Base-by-base conservation (phyloP, 2,113 vertebrate genomes). In the Calidris pygmaea region DNA sequence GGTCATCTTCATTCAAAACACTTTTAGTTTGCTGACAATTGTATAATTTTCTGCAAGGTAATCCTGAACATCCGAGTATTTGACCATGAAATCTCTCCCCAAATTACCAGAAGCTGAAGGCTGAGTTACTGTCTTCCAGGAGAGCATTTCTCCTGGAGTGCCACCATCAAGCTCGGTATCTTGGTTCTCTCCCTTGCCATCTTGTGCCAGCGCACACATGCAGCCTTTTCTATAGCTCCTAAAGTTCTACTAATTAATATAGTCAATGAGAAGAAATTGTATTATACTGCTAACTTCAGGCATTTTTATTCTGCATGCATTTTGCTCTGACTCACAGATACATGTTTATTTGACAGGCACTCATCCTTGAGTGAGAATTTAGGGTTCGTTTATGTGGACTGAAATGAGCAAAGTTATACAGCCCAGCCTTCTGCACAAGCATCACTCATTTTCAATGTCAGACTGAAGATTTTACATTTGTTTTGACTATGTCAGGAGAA, bases 401-500 rank as follows among this genome's bases (percentile, higher is more conserved):
- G 79, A n/a, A 47, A 94, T 2, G n/a, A 95, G 94, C 85, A 77
- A 89, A 93, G 94, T 82, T 79, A 86, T 68, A 77, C 73, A 82
- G 78, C 93, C 83, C 94, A 87, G 80, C 83, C 91, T 95, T 92
- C 89, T 93, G 86, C 80, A 78, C 41, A 96, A 85, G 87, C 62
- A 93, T 92, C 89, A 70, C 87, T 72, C 91, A 56, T 90, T 95
- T 95, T 94, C 93, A 93, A 35, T 84, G 85, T 62, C 30, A 87
- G 86, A 81, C 75, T 78, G 70, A 96, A 92, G 87, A 89, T 89
- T 82, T 85, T 63, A 89, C 88, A 88, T 96, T 96, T 97, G 90
- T 94, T 97, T 97, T 93, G 94, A 91, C 85, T 94, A 71, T 11
- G 27, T 94, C 87, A 90, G 65, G 56, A 94, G 92, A 94, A 96